These are phyloP conservation scores for Galeopterus variegatus DNA, from an alignment of 2,113 vertebrate genomes.

Conservation along the genomic window DNA sequence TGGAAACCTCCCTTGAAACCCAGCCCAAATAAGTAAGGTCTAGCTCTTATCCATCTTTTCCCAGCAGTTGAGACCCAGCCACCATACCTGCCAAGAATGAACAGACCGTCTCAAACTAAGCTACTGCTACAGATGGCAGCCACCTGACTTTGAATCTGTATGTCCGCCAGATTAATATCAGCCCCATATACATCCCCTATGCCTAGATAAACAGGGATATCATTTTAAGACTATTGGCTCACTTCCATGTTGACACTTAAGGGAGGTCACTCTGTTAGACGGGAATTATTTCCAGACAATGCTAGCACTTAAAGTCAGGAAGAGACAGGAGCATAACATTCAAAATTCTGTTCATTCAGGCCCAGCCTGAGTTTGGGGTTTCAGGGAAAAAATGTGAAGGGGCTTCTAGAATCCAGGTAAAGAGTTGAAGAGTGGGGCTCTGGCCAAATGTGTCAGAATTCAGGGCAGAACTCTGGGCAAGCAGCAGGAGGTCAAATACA, in stretches of 20 bases:
- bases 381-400: background rate
- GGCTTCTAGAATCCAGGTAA: background rate
- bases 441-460: conserved; percentile 37
- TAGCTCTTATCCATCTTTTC: conserved; percentile 48
- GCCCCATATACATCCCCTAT: background rate
- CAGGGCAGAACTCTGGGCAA: background rate
- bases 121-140: conserved; percentile 26
- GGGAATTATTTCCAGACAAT: background rate
- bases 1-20: background rate
- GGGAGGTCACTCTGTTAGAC: background rate
- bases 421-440: background rate
- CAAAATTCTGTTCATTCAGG: conserved; percentile 49
- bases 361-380: background rate
- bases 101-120: conserved; percentile 55
- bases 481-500: background rate
- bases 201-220: conserved; percentile 51
- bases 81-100: conserved; percentile 44
- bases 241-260: conserved; percentile 44
- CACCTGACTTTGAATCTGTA: conserved; percentile 43
- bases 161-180: background rate
- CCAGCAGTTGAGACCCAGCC: conserved; percentile 8
- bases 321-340: background rate
- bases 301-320: background rate
- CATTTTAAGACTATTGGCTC: conserved; percentile 58
- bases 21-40: conserved; percentile 30